A percentile compares a stretch with the other conserved stretches of the same genome.
phyloP scores from a whole-genome alignment of 1,140 invertebrate species.

The Protaetia brevitarsis region DNA sequence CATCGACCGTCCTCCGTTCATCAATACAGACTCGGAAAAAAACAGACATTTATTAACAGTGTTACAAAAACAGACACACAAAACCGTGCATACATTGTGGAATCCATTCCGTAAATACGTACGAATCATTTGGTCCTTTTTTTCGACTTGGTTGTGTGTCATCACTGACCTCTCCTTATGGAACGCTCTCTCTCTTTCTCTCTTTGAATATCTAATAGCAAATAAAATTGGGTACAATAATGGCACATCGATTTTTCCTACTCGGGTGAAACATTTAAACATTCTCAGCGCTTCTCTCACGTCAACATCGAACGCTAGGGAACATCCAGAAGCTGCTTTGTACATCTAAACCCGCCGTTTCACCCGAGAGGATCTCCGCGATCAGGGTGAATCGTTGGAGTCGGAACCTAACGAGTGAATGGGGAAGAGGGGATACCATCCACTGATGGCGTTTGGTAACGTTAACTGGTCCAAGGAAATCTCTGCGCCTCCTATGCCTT shows the following conservation, averaged over 20 bases:
- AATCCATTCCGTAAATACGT: no score
- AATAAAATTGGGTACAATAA: constrained; percentile 16
- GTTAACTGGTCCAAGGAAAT: constrained; percentile 77
- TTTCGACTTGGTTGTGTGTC: no score
- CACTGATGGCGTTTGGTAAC: constrained; percentile 70
- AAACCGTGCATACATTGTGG: no score
- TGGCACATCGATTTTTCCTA: neutral
- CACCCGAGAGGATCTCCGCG: constrained; percentile 23
- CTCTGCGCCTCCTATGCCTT: constrained; percentile 81
- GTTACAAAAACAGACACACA: no score
- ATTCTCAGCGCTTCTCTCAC: neutral
- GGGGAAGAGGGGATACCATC: constrained; percentile 88
- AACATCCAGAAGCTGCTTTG: neutral
- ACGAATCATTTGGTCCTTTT: no score
- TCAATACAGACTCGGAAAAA: no score
- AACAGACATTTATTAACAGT: no score
- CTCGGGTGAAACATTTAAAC: neutral
- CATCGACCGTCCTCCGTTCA: no score
- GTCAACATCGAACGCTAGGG: neutral
- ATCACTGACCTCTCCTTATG: no score
- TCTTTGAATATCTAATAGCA: constrained; percentile 11
- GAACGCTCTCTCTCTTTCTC: neutral
- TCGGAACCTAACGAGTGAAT: constrained; percentile 68
- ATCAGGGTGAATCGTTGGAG: constrained; percentile 70
- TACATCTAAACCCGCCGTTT: neutral